Base-by-base conservation (phyloP, 2,113 vertebrate genomes). In the Lepisosteus osseus region DNA sequence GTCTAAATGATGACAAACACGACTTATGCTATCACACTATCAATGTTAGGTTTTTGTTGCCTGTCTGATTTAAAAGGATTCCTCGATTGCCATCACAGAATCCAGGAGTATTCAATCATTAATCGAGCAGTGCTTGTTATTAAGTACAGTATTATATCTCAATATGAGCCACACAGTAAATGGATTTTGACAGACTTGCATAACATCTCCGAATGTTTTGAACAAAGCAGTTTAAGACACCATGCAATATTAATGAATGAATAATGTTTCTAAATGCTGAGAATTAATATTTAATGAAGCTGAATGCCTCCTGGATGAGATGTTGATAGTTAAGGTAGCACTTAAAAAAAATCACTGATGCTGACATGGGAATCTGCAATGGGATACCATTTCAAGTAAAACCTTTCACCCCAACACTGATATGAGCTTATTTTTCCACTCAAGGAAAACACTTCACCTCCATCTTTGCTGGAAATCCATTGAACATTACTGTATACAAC, bases 191-290 rank as follows among this genome's bases (percentile, higher is more conserved):
- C 82, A 83, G 84, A 64, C 82, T 84, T 54, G 8, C 73, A 40
- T 61, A 79, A 89, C 78, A 85, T 75, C 76, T 80, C 76, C 80
- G 86, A 91, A 78, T 78, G 82, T 82, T 90, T 78, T 82, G 84
- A 92, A 93, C 90, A 91, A 88, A 80, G 85, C 81, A 84, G 90
- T 92, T 93, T 91, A 93, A 87, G 84, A 78, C 71, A 68, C 0
- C 29, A 84, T 95, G 85, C 86, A 95, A 92, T 93, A 95, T 95
- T 95, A 87, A 96, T 94, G 92, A 86, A 17, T 66, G 85, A 91
- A 91, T 90, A 90, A 94, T 82, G 90, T 83, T 74, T 79, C 73
- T 75, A 87, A 93, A 92, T 76, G 83, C 84, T 59, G 84, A 65
- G 69, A 47, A 91, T 96, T 86, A 95, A 95, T 95, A 92, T 94